Percentiles rank a stretch among this genome's conserved stretches.
These are phyloP conservation scores for Lophius piscatorius DNA, from an alignment of 2,113 vertebrate genomes.

Conservation along the genomic window DNA sequence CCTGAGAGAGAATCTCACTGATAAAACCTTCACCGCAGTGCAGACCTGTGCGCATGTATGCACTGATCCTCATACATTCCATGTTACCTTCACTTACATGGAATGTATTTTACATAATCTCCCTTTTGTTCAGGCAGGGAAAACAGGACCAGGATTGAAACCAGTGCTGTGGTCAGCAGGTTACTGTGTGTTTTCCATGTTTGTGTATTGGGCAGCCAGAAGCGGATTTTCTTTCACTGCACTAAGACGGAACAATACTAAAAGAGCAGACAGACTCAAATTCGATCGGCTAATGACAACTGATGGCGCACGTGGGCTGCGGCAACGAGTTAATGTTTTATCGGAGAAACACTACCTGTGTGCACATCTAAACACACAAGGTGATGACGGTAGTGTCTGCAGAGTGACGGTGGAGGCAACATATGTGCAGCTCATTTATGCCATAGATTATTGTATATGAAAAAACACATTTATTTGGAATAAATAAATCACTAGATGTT, in stretches of 20 bases:
- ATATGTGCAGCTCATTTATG: not conserved
- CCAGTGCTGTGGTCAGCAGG: slow-evolving; percentile 13
- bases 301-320: not conserved
- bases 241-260: slow-evolving; percentile 19
- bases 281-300: slow-evolving; percentile 23
- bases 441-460: too few relatives aligned
- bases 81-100: too few relatives aligned
- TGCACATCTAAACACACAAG: not conserved
- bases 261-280: slow-evolving; percentile 26
- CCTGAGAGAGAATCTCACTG: slow-evolving; percentile 13
- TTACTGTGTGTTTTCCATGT: slow-evolving; percentile 37
- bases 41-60: not conserved
- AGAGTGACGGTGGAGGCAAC: not conserved
- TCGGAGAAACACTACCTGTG: not conserved
- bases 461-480: too few relatives aligned
- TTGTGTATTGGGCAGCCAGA: slow-evolving; percentile 41
- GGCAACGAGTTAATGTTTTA: slow-evolving; percentile 17
- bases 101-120: too few relatives aligned
- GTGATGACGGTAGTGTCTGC: not conserved
- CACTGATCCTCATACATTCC: not conserved
- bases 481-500: too few relatives aligned
- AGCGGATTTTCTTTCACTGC: slow-evolving; percentile 51
- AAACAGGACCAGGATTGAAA: slow-evolving; percentile 8
- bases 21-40: slow-evolving; percentile 9
- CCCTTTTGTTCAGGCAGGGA: not conserved